These are phyloP conservation scores for Tragelaphus scriptus DNA, from an alignment of 2,113 vertebrate genomes.

Conservation along the genomic window DNA sequence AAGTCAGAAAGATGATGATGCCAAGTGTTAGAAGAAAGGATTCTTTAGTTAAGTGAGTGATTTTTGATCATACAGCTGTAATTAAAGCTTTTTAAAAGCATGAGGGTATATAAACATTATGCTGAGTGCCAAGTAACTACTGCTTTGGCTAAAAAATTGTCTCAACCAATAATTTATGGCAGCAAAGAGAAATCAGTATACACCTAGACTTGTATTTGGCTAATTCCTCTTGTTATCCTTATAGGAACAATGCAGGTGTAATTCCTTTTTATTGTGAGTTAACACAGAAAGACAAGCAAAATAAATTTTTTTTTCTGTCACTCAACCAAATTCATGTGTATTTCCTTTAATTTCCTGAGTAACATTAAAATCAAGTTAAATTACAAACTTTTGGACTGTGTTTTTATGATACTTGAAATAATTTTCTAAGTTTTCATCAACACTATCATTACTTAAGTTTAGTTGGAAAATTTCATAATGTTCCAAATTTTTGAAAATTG, in stretches of 20 bases:
- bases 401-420: not conserved
- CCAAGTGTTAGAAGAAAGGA: not conserved
- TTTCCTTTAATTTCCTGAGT: conserved; percentile 6
- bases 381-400: not conserved
- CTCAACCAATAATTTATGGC: conserved; percentile 5
- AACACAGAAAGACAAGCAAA: not conserved
- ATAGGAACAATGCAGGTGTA: not conserved
- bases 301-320: not conserved
- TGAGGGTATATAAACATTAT: not conserved
- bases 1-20: not conserved
- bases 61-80: not conserved
- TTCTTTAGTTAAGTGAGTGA: not conserved
- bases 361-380: conserved; percentile 22
- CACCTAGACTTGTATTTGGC: conserved; percentile 6
- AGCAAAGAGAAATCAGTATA: conserved; percentile 25
- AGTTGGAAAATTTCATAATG: not conserved
- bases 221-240: not conserved
- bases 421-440: not conserved
- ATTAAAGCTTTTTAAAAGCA: conserved; percentile 28
- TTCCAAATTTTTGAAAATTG: not conserved
- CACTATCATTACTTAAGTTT: not conserved
- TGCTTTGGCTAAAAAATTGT: conserved; percentile 9
- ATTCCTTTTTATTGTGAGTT: not conserved
- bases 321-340: not conserved
- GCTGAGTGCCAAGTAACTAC: not conserved